These are phyloP conservation scores for Propithecus perrieri DNA, from an alignment of 2,797 vertebrate species.

Conservation along the genomic window DNA sequence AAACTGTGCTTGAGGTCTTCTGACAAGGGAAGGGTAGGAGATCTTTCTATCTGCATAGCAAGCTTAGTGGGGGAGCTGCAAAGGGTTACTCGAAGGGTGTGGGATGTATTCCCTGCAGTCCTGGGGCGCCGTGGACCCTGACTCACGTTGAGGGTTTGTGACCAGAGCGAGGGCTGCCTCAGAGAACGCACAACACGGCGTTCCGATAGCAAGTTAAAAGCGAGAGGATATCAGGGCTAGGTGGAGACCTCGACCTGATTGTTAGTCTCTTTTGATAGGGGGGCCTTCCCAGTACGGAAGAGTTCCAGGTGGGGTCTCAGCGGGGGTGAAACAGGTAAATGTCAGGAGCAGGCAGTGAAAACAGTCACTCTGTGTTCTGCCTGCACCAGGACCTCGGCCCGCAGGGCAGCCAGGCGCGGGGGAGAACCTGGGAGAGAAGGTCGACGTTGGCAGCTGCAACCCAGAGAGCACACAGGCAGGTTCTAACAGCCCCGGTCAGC, in stretches of 20 bases:
- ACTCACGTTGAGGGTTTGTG: neutral
- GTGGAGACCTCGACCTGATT: neutral
- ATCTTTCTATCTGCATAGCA: neutral
- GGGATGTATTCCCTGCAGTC: too few relatives aligned
- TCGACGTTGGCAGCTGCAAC: too few relatives aligned
- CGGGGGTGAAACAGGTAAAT: neutral
- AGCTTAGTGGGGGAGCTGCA: neutral
- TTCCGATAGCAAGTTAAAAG: neutral
- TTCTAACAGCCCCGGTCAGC: neutral
- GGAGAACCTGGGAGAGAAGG: neutral
- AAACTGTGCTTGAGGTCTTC: neutral
- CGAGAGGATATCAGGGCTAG: neutral
- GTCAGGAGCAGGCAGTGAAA: neutral
- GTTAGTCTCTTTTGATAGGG: neutral
- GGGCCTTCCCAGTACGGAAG: neutral
- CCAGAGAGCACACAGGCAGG: too few relatives aligned
- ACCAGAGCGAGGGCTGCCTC: neutral
- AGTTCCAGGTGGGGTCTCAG: neutral
- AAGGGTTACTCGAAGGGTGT: too few relatives aligned
- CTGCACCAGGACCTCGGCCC: neutral
- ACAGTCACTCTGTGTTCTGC: neutral
- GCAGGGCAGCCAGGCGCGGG: too few relatives aligned
- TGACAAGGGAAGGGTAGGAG: neutral
- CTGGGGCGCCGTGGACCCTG: too few relatives aligned
- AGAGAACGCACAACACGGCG: rapidly evolving